Percentiles rank a stretch among this genome's conserved stretches.
Evolutionary conservation across 2,113 vertebrate species (phyloP).

Genomic region (Nematolebias whitei): DNA sequence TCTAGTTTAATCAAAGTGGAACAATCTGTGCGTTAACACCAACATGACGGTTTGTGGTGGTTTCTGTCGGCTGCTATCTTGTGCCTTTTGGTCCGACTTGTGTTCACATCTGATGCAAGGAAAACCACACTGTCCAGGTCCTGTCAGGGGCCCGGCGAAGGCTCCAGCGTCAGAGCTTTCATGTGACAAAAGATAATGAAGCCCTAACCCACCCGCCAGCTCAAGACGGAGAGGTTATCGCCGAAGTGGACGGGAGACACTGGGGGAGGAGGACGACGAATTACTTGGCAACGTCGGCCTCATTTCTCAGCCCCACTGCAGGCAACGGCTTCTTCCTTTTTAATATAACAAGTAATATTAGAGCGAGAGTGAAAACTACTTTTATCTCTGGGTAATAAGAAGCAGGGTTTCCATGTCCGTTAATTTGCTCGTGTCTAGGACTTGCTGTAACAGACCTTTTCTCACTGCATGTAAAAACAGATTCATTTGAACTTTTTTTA

Average conservation of each 20-base stretch:
- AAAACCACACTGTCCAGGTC: conserved; percentile 6
- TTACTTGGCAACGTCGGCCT: conserved; percentile 26
- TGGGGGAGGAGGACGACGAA: conserved; percentile 15
- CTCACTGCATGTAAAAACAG: background rate
- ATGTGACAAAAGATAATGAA: conserved; percentile 50
- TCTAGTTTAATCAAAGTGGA: too few relatives aligned
- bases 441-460: background rate
- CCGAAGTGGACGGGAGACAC: conserved; percentile 21
- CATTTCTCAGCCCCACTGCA: conserved; percentile 29
- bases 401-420: background rate
- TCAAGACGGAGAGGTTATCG: conserved; percentile 15
- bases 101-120: background rate
- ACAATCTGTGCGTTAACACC: background rate
- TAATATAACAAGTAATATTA: conserved; percentile 23
- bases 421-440: fast-evolving
- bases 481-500: too few relatives aligned
- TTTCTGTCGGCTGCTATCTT: background rate
- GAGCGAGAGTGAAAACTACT: background rate
- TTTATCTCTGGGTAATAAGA: conserved; percentile 26
- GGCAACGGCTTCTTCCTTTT: conserved; percentile 14
- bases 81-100: background rate
- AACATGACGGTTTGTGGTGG: background rate
- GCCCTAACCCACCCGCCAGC: background rate
- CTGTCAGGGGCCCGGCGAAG: conserved; percentile 2
- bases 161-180: conserved; percentile 31